Evolutionary conservation across 2,797 vertebrate species (phyloP).

Genomic region (Enteromius fasciolatus): DNA sequence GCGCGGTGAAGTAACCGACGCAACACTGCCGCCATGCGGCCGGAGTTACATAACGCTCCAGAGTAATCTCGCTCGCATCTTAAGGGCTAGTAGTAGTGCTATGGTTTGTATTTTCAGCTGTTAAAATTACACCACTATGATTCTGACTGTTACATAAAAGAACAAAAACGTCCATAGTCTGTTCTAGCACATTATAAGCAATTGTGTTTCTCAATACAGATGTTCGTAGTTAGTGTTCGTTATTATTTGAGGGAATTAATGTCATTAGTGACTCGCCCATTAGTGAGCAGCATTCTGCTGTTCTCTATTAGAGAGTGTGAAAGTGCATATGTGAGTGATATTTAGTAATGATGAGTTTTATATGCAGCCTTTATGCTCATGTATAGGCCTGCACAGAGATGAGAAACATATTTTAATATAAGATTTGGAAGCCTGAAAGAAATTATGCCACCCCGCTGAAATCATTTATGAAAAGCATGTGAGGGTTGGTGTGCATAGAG

Average conservation of each 20-base stretch:
- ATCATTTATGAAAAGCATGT: not conserved
- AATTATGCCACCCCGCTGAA: not conserved
- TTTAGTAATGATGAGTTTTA: not conserved
- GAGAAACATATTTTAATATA: not conserved
- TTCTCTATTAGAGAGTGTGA: not conserved
- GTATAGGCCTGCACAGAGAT: not conserved
- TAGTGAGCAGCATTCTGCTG: not conserved
- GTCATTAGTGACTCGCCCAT: not conserved
- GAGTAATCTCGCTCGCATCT: not conserved
- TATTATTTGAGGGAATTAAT: not conserved
- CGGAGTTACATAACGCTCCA: not conserved
- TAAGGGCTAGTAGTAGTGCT: not conserved
- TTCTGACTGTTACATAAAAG: not conserved
- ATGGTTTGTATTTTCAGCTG: not conserved
- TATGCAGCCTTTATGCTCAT: not conserved
- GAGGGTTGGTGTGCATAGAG: not conserved
- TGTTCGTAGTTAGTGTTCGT: not conserved
- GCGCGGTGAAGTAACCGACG: conserved; percentile 1
- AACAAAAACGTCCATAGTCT: not conserved
- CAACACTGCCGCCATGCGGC: conserved; percentile 57
- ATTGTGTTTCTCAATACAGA: not conserved
- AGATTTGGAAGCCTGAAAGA: not conserved
- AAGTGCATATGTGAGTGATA: not conserved
- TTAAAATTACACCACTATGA: not conserved
- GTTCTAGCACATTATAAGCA: not conserved